A percentile compares a stretch with the other conserved stretches of the same genome.
phyloP scores from a whole-genome alignment of 2,797 vertebrate genomes.

The Phoeniculus purpureus region DNA sequence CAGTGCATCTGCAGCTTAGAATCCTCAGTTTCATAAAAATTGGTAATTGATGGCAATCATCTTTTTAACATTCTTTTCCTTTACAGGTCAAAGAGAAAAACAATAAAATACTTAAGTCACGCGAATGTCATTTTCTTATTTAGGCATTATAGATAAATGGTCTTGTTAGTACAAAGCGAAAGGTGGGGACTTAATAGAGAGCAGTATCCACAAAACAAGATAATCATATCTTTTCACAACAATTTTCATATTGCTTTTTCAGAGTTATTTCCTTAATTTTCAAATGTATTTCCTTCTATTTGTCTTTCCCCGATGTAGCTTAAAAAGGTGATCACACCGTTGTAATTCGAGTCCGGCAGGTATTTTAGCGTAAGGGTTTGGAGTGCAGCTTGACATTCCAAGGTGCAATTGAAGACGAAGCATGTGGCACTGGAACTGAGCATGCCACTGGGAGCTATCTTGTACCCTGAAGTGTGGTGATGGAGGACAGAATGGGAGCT shows the following conservation, averaged over 20 bases:
- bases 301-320: background rate
- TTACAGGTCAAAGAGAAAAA: conserved; percentile 28
- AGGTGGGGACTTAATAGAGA: conserved; percentile 20
- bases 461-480: no score
- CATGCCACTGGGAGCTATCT: no score
- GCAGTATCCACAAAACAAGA: background rate
- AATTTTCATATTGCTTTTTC: background rate
- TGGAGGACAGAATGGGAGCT: no score
- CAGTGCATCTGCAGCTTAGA: conserved; percentile 33
- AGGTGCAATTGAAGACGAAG: no score
- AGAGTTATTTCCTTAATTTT: conserved; percentile 22
- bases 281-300: background rate
- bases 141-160: background rate
- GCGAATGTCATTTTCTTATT: background rate
- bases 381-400: no score
- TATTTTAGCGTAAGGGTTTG: no score
- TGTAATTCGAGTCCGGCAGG: no score
- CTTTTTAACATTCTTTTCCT: conserved; percentile 39
- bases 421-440: no score
- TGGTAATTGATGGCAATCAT: conserved; percentile 6
- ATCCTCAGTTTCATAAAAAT: conserved; percentile 38
- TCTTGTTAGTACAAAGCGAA: conserved; percentile 3
- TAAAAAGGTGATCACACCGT: background rate
- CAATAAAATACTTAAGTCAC: conserved; percentile 12
- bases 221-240: background rate